A percentile compares a stretch with the other conserved stretches of the same genome.
Evolutionary conservation across 1,140 invertebrate species (phyloP).

Genomic region (Drosophila trapezifrons): DNA sequence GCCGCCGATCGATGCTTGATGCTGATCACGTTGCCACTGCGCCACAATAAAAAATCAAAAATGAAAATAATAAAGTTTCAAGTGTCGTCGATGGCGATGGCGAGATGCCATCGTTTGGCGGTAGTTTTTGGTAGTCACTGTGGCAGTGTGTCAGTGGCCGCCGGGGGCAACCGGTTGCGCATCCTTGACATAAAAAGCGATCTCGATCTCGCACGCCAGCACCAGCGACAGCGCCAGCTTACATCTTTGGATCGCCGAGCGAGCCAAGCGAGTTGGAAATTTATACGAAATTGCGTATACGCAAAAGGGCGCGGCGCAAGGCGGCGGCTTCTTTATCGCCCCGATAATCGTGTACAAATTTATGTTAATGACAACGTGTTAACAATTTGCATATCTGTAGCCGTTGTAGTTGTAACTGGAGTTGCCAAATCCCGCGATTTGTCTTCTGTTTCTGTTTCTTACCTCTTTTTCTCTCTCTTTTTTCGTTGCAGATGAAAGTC

Average conservation of each 20-base stretch:
- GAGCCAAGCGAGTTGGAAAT: conserved; percentile 39
- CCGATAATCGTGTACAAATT: conserved; percentile 62
- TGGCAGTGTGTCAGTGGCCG: conserved; percentile 79
- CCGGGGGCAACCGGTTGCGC: conserved; percentile 78
- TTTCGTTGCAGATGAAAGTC: conserved; percentile 80
- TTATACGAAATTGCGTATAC: conserved; percentile 74
- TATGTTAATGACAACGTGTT: conserved; percentile 62
- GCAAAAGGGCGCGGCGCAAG: conserved; percentile 53
- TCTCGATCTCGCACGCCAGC: conserved; percentile 44
- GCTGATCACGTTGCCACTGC: conserved; percentile 71
- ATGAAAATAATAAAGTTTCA: conserved; percentile 78
- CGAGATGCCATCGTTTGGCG: conserved; percentile 22
- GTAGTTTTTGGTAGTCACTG: conserved; percentile 55
- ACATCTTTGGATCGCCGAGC: conserved; percentile 59
- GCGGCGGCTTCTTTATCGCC: conserved; percentile 45
- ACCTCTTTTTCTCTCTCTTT: conserved; percentile 17
- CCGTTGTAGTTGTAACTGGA: conserved; percentile 1
- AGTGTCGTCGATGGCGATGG: conserved; percentile 57
- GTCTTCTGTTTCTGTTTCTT: conserved; percentile 10
- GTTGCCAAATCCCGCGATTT: conserved; percentile 32
- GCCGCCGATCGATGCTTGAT: conserved; percentile 40
- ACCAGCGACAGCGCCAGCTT: conserved; percentile 46
- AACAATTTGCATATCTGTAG: conserved; percentile 58
- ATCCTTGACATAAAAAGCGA: conserved; percentile 84
- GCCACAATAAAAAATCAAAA: conserved; percentile 69